These are phyloP conservation scores for Apamea anceps DNA, from an alignment of 2,888 invertebrate genomes.

Conservation along the genomic window DNA sequence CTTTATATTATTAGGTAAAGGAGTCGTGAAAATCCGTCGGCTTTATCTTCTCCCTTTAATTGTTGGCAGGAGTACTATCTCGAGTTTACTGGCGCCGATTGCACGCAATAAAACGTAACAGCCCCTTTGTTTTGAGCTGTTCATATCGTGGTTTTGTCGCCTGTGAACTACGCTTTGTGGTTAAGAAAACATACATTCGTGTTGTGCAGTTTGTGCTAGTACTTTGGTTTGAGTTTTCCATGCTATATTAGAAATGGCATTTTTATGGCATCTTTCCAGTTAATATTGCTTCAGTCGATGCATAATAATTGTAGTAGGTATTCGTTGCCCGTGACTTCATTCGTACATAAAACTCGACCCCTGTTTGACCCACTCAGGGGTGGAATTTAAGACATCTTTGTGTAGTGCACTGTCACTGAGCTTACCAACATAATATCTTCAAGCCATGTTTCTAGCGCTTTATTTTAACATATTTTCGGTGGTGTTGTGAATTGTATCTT, in stretches of 20 bases:
- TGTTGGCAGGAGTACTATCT: constrained; percentile 84
- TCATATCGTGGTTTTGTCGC: constrained; percentile 77
- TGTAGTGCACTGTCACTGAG: neutral
- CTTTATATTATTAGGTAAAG: constrained; percentile 68
- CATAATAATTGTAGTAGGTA: neutral
- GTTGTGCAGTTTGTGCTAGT: constrained; percentile 36
- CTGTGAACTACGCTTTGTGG: constrained; percentile 65
- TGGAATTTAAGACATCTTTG: neutral
- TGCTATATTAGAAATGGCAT: neutral
- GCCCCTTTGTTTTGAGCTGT: constrained; percentile 79
- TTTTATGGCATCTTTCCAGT: constrained; percentile 34
- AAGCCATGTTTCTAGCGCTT: neutral
- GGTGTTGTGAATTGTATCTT: neutral
- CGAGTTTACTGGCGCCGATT: constrained; percentile 81
- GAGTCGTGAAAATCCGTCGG: constrained; percentile 76
- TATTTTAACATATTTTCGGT: neutral
- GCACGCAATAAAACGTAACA: constrained; percentile 84
- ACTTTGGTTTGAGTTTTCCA: constrained; percentile 27
- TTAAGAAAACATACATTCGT: constrained; percentile 65
- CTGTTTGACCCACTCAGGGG: neutral
- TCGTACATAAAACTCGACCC: neutral
- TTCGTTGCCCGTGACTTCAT: neutral
- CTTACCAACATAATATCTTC: neutral
- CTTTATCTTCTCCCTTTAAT: constrained; percentile 85
- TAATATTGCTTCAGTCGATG: neutral